Conservation (phyloP, 2,888 invertebrate species). For the Brachylomia viminalis region DNA sequence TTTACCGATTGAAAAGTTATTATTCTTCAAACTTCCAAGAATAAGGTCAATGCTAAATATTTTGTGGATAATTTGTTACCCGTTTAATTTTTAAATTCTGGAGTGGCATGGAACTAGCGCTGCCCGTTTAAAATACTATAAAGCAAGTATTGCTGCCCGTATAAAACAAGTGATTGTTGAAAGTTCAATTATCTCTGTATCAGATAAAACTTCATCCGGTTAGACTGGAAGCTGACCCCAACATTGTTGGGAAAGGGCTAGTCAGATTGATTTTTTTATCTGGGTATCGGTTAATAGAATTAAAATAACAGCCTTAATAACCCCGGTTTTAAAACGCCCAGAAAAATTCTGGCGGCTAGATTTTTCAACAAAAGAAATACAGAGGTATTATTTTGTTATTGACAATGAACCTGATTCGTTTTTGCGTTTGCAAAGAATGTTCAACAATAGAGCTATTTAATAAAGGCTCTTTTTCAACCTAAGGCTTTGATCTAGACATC, state of each 20-base stretch:
- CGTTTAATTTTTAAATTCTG: neutral
- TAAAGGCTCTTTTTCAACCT: constrained; percentile 23
- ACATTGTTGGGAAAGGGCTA: too few relatives aligned
- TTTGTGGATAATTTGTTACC: neutral
- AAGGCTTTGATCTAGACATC: constrained; percentile 16
- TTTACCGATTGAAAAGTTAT: neutral
- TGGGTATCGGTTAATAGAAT: neutral
- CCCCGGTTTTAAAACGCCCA: neutral
- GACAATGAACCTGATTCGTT: constrained; percentile 15
- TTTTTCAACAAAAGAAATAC: constrained; percentile 1
- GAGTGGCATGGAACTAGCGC: neutral
- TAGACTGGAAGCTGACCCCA: too few relatives aligned
- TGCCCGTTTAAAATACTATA: neutral
- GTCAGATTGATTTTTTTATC: neutral
- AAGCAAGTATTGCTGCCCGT: too few relatives aligned
- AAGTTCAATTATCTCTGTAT: too few relatives aligned
- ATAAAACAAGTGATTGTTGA: neutral
- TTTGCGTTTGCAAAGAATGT: constrained; percentile 2
- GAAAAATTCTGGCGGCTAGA: neutral
- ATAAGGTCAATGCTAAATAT: neutral
- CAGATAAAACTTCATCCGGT: too few relatives aligned
- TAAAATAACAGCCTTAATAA: neutral
- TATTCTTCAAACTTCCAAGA: neutral
- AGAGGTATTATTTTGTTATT: constrained; percentile 2
- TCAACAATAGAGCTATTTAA: constrained; percentile 20